Percentiles rank a stretch among this genome's conserved stretches.
These are phyloP conservation scores for Lepidocyrtoides sp. DNA, from an alignment of 2,888 invertebrate genomes.

Conservation along the genomic window DNA sequence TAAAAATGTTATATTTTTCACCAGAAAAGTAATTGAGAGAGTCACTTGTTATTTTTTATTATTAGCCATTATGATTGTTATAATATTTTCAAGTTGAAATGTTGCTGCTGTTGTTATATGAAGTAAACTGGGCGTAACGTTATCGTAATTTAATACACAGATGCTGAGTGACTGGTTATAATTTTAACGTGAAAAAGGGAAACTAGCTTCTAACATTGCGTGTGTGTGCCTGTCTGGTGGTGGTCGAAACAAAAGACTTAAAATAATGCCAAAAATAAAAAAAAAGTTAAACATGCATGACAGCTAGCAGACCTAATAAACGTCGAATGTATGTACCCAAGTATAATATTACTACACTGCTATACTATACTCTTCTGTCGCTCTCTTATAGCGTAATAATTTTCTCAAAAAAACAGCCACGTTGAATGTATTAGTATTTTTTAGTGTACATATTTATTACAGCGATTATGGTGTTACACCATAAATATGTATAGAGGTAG, in stretches of 20 bases:
- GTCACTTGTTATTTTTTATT: slow-evolving; percentile 51
- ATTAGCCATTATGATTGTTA: not conserved
- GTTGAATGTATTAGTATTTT: slow-evolving; percentile 42
- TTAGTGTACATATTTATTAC: slow-evolving; percentile 49
- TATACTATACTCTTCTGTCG: too few species aligned
- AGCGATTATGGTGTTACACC: slow-evolving; percentile 31
- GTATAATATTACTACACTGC: not conserved
- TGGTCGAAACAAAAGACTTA: slow-evolving; percentile 26
- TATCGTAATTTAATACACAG: slow-evolving; percentile 72
- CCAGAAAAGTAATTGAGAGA: slow-evolving; percentile 50
- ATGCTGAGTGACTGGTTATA: slow-evolving; percentile 71
- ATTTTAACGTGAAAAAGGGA: slow-evolving; percentile 35
- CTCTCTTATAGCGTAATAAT: too few species aligned
- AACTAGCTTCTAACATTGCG: slow-evolving; percentile 8
- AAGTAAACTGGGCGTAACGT: slow-evolving; percentile 42
- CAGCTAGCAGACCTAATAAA: not conserved
- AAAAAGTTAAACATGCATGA: slow-evolving; percentile 45
- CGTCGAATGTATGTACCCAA: not conserved
- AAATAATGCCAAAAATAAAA: slow-evolving; percentile 19
- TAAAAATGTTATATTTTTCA: slow-evolving; percentile 57
- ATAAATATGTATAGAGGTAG: not conserved
- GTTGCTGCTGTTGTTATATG: not conserved
- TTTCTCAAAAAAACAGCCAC: not conserved
- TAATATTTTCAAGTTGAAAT: slow-evolving; percentile 19
- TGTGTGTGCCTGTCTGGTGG: slow-evolving; percentile 40